Base-by-base conservation (phyloP, 2,113 vertebrate genomes). In the Leucoraja erinaceus region DNA sequence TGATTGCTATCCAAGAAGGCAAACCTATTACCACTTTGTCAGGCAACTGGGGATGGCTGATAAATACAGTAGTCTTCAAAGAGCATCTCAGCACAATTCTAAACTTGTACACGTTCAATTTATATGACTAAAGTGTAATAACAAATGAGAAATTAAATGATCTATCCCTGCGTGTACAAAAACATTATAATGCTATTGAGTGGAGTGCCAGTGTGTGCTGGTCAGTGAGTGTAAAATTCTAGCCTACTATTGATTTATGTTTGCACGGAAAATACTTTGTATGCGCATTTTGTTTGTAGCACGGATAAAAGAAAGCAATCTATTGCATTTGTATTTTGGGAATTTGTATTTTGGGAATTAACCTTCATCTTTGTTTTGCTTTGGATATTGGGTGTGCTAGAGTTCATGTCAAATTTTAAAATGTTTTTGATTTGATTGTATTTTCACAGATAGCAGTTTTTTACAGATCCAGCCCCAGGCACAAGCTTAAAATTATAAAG, bases 401-500 rank as follows among this genome's bases (percentile, higher is more conserved):
- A 61, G 81, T 5, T 61, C 18, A 20, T 72, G 18, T 68, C 2
- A 10, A 68, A 68, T 68, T 72, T 72, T 72, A 20, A 16, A 72
- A 16, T 38, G 77, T 16, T 12, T 16, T 38, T 12, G 38, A 38
- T 47, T 79, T 38, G 31, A 79, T 79, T 70, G 1, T 72, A 3
- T 94, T 93, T 93, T 94, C 83, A 93, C 95, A 99, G 99, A 95
- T 98, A 25, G 95, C 96, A 0, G 98, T 99, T 14, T 99, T 99
- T 95, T 99, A 98, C 94, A 96, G 99, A 96, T 98, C 98, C 93
- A 99, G 98, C 94, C 98, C 99, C 2, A 96, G 98, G 93, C 98
- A 99, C 95, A 99, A 99, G 94, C 96, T 99, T 95, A 99, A 99
- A 96, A 99, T 99, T 72, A 98, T 99, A 93, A 99, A 99, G 98